These are phyloP conservation scores for Brachymystax lenok DNA, from an alignment of 2,797 vertebrate genomes.

Conservation along the genomic window DNA sequence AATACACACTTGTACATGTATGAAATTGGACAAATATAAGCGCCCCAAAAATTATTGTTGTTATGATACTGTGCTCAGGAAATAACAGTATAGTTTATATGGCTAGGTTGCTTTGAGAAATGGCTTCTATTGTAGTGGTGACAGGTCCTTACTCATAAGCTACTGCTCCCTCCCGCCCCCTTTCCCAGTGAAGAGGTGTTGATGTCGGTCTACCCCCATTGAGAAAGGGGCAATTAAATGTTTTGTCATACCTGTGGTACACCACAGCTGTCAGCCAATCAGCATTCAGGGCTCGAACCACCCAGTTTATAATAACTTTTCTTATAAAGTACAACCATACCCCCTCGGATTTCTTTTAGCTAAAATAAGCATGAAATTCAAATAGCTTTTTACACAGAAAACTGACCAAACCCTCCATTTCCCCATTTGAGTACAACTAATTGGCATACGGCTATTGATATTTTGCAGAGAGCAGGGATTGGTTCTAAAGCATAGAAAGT, in stretches of 20 bases:
- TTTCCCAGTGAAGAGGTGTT: neutral
- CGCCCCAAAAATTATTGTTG: too few relatives aligned
- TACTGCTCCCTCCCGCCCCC: neutral
- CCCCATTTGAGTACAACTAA: neutral
- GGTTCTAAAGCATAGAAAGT: too few relatives aligned
- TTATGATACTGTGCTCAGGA: constrained; percentile 8
- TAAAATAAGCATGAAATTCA: neutral
- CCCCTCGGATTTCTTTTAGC: neutral
- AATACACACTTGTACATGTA: too few relatives aligned
- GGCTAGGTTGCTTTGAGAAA: constrained; percentile 14
- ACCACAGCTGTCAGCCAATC: neutral
- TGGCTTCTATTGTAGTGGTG: constrained; percentile 6
- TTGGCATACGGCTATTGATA: neutral
- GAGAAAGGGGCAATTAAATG: neutral
- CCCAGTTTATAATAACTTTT: too few relatives aligned
- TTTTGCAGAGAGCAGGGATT: too few relatives aligned
- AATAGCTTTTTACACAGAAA: neutral
- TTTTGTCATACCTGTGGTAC: neutral
- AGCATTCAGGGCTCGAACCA: neutral
- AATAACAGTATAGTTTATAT: neutral
- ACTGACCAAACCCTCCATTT: neutral
- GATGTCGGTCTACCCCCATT: neutral
- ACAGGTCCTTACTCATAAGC: constrained; percentile 9
- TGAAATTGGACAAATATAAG: too few relatives aligned
- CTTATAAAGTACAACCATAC: too few relatives aligned